Base-by-base conservation (phyloP, 2,797 vertebrate species). In the Gymnocypris eckloni region DNA sequence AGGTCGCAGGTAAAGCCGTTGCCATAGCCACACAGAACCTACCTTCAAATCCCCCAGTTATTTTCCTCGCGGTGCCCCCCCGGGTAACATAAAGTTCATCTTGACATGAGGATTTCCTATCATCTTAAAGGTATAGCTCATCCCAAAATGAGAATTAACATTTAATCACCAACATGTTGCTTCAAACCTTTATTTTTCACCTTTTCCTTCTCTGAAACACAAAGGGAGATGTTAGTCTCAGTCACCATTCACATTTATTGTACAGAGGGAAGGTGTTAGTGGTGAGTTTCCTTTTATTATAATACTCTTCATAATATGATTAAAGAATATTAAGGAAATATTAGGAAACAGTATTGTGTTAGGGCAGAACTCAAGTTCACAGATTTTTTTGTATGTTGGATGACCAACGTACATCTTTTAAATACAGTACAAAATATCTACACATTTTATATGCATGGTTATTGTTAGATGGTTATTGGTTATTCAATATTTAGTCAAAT, bases 1-100 rank as follows among this genome's bases (percentile, higher is more conserved):
- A 86, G 88, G 87, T 71, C 88, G 89, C 90, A 92, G 93, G 92
- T 93, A 94, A 95, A 94, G 92, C 92, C 89, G 94, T 96, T 95
- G 89, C 92, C 92, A 95, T 95, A 90, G 93, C 78, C 91, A 95
- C 94, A 87, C 61, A 39, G 82, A 92, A 91, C 89, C 91, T 79
- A 76, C 89, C 91, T 93, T 92, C 92, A 94, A 93, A 93, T 94
- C 91, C 89, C 91, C 59, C 12, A 86, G 90, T 88, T 22, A 18
- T 93, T 92, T 92, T 92, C 91, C 79, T 91, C 66, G 89, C 84
- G 66, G 67, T 39, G 84, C 86, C 89, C 70, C 64, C 87, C 75
- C 70, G 89, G 79, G 11, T 67, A 50, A 81, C 84, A 76, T 16
- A 67, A 2, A 71, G 7, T n/a, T 70, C 25, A n/a, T n/a, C 1